Conservation (phyloP, 2,113 vertebrate species). For the Stercorarius parasiticus region DNA sequence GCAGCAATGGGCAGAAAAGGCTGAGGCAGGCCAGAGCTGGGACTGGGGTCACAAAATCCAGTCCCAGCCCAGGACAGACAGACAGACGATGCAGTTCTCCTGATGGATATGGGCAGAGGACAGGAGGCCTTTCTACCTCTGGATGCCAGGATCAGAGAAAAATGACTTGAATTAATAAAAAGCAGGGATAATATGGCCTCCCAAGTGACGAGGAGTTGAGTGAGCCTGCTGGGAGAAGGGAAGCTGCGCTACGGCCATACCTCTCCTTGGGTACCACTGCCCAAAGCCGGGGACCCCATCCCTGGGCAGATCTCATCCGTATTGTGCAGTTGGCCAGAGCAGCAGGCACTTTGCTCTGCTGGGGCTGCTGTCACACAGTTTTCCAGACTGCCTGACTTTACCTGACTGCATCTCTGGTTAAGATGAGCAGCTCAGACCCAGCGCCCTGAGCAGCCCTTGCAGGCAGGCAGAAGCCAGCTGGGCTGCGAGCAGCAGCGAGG, state of each 20-base stretch:
- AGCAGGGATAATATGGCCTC: neutral
- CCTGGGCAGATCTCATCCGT: accelerated
- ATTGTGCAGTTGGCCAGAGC: neutral
- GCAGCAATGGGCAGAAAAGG: accelerated
- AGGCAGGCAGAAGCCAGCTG: neutral
- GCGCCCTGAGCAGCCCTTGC: neutral
- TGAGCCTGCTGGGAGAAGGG: neutral
- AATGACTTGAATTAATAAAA: neutral
- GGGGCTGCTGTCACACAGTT: neutral
- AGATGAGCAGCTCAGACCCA: neutral
- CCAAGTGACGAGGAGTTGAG: neutral
- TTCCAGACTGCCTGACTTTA: neutral
- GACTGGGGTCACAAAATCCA: neutral
- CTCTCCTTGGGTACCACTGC: neutral
- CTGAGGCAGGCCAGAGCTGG: neutral
- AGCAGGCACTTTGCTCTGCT: neutral
- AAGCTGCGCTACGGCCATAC: accelerated
- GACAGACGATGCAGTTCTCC: neutral
- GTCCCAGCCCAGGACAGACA: neutral
- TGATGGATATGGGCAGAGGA: neutral
- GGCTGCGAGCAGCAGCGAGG: neutral
- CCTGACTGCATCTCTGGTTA: neutral
- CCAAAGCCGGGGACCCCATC: neutral
- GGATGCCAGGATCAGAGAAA: neutral
- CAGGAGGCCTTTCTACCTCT: neutral